Evolutionary conservation across 2,113 vertebrate species (phyloP).

Genomic region (Synodontis membranacea): DNA sequence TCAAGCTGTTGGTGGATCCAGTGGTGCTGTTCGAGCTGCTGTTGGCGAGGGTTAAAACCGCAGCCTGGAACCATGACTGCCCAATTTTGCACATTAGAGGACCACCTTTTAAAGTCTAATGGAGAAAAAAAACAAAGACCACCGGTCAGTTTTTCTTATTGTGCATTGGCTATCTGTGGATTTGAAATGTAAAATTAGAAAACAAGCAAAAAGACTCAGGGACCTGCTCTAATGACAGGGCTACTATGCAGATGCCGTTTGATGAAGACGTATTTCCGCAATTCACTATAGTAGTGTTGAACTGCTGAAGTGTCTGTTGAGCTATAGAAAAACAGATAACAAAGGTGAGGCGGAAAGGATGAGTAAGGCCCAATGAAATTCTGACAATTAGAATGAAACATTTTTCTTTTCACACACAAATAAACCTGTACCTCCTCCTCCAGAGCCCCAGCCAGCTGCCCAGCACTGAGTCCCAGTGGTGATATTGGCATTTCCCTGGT

Average conservation of each 20-base stretch:
- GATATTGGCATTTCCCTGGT: background rate
- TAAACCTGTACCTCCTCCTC: slow-evolving; percentile 43
- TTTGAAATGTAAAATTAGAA: background rate
- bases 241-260: slow-evolving; percentile 42
- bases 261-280: slow-evolving; percentile 47
- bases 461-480: slow-evolving; percentile 47
- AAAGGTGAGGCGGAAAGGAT: background rate
- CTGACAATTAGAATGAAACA: background rate
- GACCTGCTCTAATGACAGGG: slow-evolving; percentile 33
- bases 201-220: background rate
- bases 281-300: slow-evolving; percentile 21
- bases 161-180: background rate
- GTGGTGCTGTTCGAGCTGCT: background rate
- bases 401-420: background rate
- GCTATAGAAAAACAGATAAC: slow-evolving; percentile 32
- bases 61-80: slow-evolving; percentile 41
- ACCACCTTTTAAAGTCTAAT: slow-evolving; percentile 40
- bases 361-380: background rate
- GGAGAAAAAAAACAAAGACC: background rate
- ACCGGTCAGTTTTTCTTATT: background rate
- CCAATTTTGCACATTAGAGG: slow-evolving; percentile 46
- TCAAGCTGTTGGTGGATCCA: background rate
- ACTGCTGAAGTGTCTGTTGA: slow-evolving; percentile 45
- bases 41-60: slow-evolving; percentile 11
- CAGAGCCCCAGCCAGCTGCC: slow-evolving; percentile 54